These are phyloP conservation scores for Lepidurus packardi DNA, from an alignment of 1,140 invertebrate genomes.

Conservation along the genomic window DNA sequence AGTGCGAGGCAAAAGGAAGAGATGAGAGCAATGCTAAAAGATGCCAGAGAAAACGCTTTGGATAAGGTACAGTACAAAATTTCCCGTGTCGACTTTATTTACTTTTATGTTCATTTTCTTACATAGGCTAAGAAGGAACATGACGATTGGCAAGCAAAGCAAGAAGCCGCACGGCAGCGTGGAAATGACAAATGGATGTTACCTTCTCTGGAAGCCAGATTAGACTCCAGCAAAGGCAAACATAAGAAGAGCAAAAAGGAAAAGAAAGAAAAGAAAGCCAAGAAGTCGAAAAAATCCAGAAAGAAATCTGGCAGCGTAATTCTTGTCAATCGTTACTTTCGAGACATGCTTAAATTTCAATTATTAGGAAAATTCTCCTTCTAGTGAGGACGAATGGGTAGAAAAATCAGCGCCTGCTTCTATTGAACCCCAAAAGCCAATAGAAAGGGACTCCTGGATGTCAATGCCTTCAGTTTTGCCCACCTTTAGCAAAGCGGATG, in stretches of 20 bases:
- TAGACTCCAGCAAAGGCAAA: constrained; percentile 36
- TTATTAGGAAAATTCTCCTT: constrained; percentile 36
- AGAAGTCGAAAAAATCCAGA: constrained; percentile 34
- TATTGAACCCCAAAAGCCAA: constrained; percentile 29
- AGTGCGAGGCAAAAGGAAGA: constrained; percentile 45
- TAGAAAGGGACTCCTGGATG: constrained; percentile 50
- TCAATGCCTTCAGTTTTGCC: constrained; percentile 49
- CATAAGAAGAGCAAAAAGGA: constrained; percentile 40
- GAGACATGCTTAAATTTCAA: constrained; percentile 31
- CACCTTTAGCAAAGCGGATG: constrained; percentile 39
- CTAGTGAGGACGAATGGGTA: constrained; percentile 50
- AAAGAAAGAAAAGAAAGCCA: constrained; percentile 38
- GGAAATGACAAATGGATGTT: constrained; percentile 47
- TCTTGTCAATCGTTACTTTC: not conserved
- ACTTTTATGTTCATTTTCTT: constrained; percentile 2
- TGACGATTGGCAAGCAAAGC: constrained; percentile 39
- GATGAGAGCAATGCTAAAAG: constrained; percentile 42
- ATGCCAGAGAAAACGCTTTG: constrained; percentile 43
- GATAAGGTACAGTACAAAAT: constrained; percentile 39
- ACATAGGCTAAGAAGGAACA: constrained; percentile 42
- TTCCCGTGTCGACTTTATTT: not conserved
- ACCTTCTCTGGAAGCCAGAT: constrained; percentile 43
- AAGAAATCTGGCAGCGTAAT: constrained; percentile 26
- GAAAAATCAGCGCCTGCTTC: constrained; percentile 37
- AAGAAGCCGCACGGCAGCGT: constrained; percentile 41